These are phyloP conservation scores for Intellagama lesueurii DNA, from an alignment of 2,797 vertebrate species.

Conservation along the genomic window DNA sequence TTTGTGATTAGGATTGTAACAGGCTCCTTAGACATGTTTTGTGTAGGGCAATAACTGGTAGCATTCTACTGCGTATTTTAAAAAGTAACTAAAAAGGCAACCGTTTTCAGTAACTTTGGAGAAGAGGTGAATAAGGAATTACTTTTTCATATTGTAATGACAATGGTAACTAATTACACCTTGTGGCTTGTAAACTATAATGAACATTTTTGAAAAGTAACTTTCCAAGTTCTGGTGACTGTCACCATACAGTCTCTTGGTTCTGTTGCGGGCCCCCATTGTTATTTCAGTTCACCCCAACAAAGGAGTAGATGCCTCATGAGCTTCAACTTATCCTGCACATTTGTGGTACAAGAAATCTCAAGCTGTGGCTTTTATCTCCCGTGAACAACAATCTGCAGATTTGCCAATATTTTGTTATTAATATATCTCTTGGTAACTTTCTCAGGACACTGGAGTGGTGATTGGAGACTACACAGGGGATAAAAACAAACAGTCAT, in stretches of 20 bases:
- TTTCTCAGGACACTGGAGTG: background rate
- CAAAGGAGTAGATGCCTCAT: background rate
- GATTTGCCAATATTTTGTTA: background rate
- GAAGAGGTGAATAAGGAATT: background rate
- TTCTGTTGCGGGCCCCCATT: background rate
- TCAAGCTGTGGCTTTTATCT: background rate
- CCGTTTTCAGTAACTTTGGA: background rate
- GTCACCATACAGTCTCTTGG: too few species aligned
- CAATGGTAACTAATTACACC: background rate
- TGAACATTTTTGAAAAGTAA: too few species aligned
- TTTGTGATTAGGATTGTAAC: background rate
- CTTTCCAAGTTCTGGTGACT: background rate
- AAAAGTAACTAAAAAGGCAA: too few species aligned
- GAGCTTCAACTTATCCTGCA: too few species aligned
- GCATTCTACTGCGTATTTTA: background rate
- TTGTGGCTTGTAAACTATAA: too few species aligned
- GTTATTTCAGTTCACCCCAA: too few species aligned
- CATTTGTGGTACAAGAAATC: background rate
- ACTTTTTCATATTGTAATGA: background rate
- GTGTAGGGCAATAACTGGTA: background rate
- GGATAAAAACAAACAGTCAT: background rate
- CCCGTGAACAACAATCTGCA: background rate
- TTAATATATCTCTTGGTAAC: background rate
- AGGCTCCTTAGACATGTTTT: background rate
- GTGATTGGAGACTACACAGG: background rate